Conservation (phyloP, 2,797 vertebrate genomes). For the Parauchenoglanis ngamensis region DNA sequence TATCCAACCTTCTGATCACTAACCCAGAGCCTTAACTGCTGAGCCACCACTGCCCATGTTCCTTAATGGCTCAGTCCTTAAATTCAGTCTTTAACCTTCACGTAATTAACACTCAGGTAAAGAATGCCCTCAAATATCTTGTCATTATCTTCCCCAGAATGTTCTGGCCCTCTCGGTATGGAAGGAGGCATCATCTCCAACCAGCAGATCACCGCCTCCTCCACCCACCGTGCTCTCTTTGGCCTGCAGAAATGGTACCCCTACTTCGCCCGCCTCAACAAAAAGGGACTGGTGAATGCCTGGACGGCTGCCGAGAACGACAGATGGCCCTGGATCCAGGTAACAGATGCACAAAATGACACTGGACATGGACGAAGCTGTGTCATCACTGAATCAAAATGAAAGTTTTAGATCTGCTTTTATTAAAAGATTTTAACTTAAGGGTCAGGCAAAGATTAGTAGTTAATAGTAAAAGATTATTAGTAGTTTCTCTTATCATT, state of each 20-base stretch:
- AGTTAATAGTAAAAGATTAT: neutral
- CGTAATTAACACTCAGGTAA: neutral
- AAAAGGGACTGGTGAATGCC: slow-evolving; percentile 97
- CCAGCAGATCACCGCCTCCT: slow-evolving; percentile 97
- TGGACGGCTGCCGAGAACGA: slow-evolving; percentile 99
- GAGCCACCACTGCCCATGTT: too few species aligned
- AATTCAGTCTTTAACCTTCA: neutral
- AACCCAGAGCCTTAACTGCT: too few species aligned
- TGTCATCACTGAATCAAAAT: slow-evolving; percentile 27
- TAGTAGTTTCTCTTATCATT: neutral
- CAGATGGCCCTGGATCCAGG: slow-evolving; percentile 99
- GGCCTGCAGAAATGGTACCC: slow-evolving; percentile 99
- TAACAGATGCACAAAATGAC: slow-evolving; percentile 73
- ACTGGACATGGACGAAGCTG: slow-evolving; percentile 32
- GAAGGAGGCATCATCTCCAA: slow-evolving; percentile 98
- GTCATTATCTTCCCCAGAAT: slow-evolving; percentile 74
- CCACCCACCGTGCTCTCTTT: slow-evolving; percentile 95
- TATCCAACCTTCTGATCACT: too few species aligned
- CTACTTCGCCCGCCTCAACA: slow-evolving; percentile 96
- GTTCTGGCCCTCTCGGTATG: slow-evolving; percentile 94
- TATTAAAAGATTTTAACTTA: neutral
- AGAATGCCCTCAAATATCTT: neutral
- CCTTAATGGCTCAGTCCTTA: neutral
- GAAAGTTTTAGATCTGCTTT: slow-evolving; percentile 15
- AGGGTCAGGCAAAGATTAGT: neutral